Base-by-base conservation (phyloP, 64 coral and sea anemone genomes). In the Porites australiensis region DNA sequence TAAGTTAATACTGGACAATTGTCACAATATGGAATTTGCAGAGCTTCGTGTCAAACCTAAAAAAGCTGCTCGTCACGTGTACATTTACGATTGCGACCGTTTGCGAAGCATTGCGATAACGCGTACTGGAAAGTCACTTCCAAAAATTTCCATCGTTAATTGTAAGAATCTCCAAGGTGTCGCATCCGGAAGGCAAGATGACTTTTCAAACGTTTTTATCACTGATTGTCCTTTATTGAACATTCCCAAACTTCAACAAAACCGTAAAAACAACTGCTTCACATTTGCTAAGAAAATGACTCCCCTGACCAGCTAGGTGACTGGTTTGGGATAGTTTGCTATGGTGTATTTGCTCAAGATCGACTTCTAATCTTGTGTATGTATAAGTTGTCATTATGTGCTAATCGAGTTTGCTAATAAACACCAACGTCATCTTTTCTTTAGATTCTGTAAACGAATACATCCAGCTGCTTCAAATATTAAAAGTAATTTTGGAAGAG, bases 31-130 rank as follows among this genome's bases (percentile, higher is more conserved):
- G 9, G 59, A 83, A 83, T 83, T 59, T 47, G 59, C 79, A 6
- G 79, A 83, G 79, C 79, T 83, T 65, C 16, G 58, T n/a, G 43
- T 83, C 66, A 63, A 65, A 64, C 18, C 59, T 9, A 61, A 66
- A 7, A 83, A 7, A 61, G n/a, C 61, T 2, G 58, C 59, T 9
- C 72, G 44, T 11, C 79, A 83, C 1, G 60, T 83, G 44, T 83
- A 59, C 2, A 66, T 83, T 37, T 49, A 11, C 27, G 79, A 64
- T 49, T 83, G 79, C 43, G 66, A 64, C 59, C 64, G 66, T 64
- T 66, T 83, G 79, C 79, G 79, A 19, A 83, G 18, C 16, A 64
- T 83, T 44, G 61, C 66, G 16, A 49, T 83, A 58, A 50, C 79
- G 8, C 44, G 79, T 19, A 58, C 59, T 20, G 79, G 48, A 16